Base-by-base conservation (phyloP, 2,888 invertebrate species). In the Aleiodes alternator region DNA sequence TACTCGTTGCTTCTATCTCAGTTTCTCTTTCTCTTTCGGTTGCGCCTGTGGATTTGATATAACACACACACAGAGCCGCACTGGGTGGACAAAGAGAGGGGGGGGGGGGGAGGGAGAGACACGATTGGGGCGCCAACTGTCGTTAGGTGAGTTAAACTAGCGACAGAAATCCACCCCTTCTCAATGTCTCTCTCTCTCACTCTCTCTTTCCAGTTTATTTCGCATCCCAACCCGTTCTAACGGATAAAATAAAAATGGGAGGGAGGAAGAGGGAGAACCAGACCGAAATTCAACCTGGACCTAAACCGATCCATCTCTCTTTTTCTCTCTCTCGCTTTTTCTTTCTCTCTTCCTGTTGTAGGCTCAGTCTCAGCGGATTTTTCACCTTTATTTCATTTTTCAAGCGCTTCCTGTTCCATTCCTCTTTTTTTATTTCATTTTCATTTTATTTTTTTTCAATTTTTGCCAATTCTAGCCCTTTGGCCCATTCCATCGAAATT, bases 111-210 rank as follows among this genome's bases (percentile, higher is more conserved):
- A 38, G 43, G 9, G 9, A 43, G 11, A 43, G 11, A 8, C 0
- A 38, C 69, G 69, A 69, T 16, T 31, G 69, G 7, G 38, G 69
- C 69, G 69, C 69, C 69, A 69, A 31, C 69, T 51, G 53, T 14
- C n/a, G 29, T n/a, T 43, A 68, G 73, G 73, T 73, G 66, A 68
- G 66, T 55, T 56, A 73, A 73, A 73, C 73, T 31, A 43, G 34
- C 68, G 23, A 66, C 73, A 34, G 43, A 73, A 61, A 48, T 43
- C 64, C 53, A 64, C 73, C 73, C 64, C 64, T 71, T 57, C 7
- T 43, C 43, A 3, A 1, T 43, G 43, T 43, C 43, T 3, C 43
- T 38, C 38, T 38, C 8, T 23, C 23, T 23, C n/a, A n/a, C 23
- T 23, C 23, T 43, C 43, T 43, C 43, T 43, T 43, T 43, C 43